phyloP scores from a whole-genome alignment of 2,113 vertebrate species.

The Onychostoma macrolepis region DNA sequence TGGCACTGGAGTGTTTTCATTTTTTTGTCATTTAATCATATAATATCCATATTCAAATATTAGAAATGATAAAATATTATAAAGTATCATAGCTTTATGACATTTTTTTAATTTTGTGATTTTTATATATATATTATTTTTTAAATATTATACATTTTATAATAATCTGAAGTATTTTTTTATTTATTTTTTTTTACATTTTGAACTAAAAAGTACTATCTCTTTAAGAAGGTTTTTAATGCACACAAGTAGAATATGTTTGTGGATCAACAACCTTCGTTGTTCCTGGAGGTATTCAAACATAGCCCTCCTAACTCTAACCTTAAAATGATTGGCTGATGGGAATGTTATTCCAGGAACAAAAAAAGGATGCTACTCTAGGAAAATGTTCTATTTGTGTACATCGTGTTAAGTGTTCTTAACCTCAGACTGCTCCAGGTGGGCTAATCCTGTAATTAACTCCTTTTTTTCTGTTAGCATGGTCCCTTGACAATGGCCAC shows the following conservation, averaged over 20 bases:
- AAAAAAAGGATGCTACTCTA: neutral
- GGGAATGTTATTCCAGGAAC: neutral
- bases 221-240: neutral
- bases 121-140: too few relatives aligned
- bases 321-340: neutral
- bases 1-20: neutral
- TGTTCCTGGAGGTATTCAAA: neutral
- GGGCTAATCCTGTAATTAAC: neutral
- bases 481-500: neutral
- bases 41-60: neutral
- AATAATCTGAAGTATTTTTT: too few relatives aligned
- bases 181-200: neutral
- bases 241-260: neutral
- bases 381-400: neutral
- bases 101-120: neutral
- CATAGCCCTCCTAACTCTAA: neutral
- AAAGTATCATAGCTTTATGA: neutral
- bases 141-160: too few relatives aligned
- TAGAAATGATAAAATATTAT: neutral
- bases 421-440: neutral
- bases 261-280: neutral
- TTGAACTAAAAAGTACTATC: neutral
- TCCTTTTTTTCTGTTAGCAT: neutral
- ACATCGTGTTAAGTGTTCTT: neutral
- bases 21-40: neutral